A percentile compares a stretch with the other conserved stretches of the same genome.
phyloP scores from a whole-genome alignment of 2,888 invertebrate species.

The Carterocephalus palaemon region DNA sequence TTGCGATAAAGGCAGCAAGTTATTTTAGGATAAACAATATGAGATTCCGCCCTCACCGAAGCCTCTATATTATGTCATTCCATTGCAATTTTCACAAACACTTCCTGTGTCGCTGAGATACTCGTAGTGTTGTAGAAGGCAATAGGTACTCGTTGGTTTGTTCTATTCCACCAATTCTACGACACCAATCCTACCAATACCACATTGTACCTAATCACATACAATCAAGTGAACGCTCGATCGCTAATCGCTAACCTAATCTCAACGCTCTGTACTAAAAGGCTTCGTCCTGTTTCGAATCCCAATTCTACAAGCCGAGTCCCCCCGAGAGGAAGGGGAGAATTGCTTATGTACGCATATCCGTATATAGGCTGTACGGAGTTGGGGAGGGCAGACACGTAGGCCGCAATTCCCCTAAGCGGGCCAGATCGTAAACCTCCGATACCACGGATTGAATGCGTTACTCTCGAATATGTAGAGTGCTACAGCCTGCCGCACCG shows the following conservation, averaged over 20 bases:
- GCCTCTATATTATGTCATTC: no score
- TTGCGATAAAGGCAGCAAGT: no score
- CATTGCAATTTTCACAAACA: no score
- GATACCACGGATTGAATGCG: slow-evolving; percentile 75
- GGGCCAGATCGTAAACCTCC: slow-evolving; percentile 72
- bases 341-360: slow-evolving; percentile 63
- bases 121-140: no score
- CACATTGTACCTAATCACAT: no score
- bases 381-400: slow-evolving; percentile 65
- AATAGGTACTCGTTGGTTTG: no score
- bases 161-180: no score
- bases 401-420: slow-evolving; percentile 74
- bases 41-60: no score
- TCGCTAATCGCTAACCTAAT: slow-evolving; percentile 13
- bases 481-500: slow-evolving; percentile 38
- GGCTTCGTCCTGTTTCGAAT: slow-evolving; percentile 54
- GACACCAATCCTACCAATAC: no score
- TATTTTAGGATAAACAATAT: no score
- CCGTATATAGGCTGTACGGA: slow-evolving; percentile 52
- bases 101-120: no score
- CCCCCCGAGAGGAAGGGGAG: slow-evolving; percentile 49
- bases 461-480: slow-evolving; percentile 62
- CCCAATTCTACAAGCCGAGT: slow-evolving; percentile 64
- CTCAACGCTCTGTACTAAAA: slow-evolving; percentile 20
- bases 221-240: slow-evolving; percentile 1